Base-by-base conservation (phyloP, 1,140 invertebrate genomes). In the Aphidius ervi region DNA sequence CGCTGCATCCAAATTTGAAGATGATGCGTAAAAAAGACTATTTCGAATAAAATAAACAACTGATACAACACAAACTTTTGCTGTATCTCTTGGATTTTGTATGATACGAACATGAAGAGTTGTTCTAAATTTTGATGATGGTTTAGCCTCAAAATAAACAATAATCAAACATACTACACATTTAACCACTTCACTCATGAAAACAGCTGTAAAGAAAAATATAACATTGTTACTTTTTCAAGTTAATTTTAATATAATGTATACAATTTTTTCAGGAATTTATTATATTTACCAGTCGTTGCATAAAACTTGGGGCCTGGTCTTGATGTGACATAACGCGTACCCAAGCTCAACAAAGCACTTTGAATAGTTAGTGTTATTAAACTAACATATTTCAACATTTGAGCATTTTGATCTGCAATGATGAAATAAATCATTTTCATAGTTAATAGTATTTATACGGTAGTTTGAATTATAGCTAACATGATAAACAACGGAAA, bases 31-130 rank as follows among this genome's bases (percentile, higher is more conserved):
- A 1, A 99, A 81, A 50, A 99, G 82, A 83, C 99, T 99, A 75
- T 99, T 99, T 79, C 99, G 98, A 63, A 99, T 79, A 47, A 96
- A 88, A 72, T 99, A 99, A 0, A 99, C 83, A 69, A 98, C 84
- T 4, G 96, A 96, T 57, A 97, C 97, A 41, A 99, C 90, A 69
- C 92, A 93, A 49, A 98, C 91, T 84, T 94, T 93, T 4, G 97
- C 75, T 3, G 94, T 98, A 78, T 99, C 97, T 5, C 90, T 65
- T 3, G 90, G 91, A 70, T 96, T 86, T 54, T 87, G 83, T 49
- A 95, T 79, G 52, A 98, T 90, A 52, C 89, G 90, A 41, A 82
- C 80, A 73, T 92, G 82, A 62, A 97, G 74, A 1, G 85, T 76
- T 31, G 82, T 75, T 4, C 79, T 58, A 62, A 87, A 82, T 65